phyloP scores from a whole-genome alignment of 2,888 invertebrate genomes.

The Temnothorax unifasciatus region DNA sequence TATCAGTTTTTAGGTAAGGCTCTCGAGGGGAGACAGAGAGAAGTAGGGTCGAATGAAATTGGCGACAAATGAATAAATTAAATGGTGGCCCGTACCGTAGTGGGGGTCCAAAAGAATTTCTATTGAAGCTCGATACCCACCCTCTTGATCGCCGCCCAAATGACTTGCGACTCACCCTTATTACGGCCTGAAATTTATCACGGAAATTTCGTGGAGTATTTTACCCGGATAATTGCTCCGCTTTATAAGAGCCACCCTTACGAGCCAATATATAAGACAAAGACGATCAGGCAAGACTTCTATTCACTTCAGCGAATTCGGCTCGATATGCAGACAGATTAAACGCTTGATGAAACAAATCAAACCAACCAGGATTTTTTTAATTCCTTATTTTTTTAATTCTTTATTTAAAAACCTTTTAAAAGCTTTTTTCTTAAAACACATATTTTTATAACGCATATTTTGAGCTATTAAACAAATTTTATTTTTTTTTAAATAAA shows the following conservation, averaged over 20 bases:
- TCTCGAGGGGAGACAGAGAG: conserved; percentile 7
- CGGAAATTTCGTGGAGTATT: conserved; percentile 82
- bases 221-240: conserved; percentile 82
- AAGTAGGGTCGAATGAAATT: conserved; percentile 63
- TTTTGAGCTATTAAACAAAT: not conserved
- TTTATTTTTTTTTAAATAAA: not conserved
- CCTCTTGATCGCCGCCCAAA: conserved; percentile 77
- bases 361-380: not conserved
- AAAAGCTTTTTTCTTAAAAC: not conserved
- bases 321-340: conserved; percentile 33
- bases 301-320: conserved; percentile 60
- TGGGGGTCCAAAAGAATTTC: conserved; percentile 78
- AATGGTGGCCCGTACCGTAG: conserved; percentile 52
- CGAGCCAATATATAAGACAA: conserved; percentile 75
- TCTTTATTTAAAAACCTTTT: not conserved
- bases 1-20: conserved; percentile 70
- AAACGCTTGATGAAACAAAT: conserved; percentile 35
- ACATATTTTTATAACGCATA: not conserved
- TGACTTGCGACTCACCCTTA: conserved; percentile 84
- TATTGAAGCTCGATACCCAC: conserved; percentile 79
- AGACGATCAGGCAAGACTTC: conserved; percentile 60
- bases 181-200: conserved; percentile 83
- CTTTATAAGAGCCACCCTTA: conserved; percentile 79
- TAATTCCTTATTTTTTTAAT: not conserved
- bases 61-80: conserved; percentile 78